Evolutionary conservation across 1,140 invertebrate species (phyloP).

Genomic region (Heliconius congener): DNA sequence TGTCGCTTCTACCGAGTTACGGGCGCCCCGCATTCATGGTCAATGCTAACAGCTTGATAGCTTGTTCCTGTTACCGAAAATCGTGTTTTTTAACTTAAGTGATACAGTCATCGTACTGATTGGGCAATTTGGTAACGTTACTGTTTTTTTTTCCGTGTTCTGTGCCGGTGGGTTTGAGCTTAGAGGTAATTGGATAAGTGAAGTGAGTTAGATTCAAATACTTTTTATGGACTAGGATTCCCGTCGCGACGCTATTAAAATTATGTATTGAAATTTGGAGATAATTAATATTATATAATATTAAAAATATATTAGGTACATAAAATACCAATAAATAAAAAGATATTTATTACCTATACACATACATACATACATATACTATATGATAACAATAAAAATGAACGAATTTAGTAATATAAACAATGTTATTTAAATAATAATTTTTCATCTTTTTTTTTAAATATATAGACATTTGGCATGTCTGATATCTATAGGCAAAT

Average conservation of each 20-base stretch:
- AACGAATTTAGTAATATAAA: no score
- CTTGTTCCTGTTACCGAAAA: conserved; percentile 43
- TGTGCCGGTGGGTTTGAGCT: not conserved
- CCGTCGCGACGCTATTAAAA: not conserved
- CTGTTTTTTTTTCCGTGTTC: not conserved
- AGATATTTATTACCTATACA: no score
- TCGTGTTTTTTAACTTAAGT: not conserved
- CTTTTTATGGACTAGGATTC: not conserved
- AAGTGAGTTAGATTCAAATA: not conserved
- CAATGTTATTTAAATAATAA: no score
- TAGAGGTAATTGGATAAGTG: not conserved
- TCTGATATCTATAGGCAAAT: no score
- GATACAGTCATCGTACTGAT: not conserved
- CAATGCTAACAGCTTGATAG: conserved; percentile 61
- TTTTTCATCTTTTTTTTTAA: no score
- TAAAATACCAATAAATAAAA: no score
- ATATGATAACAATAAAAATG: no score
- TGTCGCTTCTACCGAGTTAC: conserved; percentile 45
- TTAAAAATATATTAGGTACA: no score
- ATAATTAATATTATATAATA: no score
- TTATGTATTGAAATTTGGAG: not conserved
- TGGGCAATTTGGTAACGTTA: conserved; percentile 6
- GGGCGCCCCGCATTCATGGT: conserved; percentile 60
- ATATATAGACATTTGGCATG: no score
- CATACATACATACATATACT: no score